A percentile compares a stretch with the other conserved stretches of the same genome.
Conservation (phyloP, 2,113 vertebrate genomes). For the Gadus macrocephalus region DNA sequence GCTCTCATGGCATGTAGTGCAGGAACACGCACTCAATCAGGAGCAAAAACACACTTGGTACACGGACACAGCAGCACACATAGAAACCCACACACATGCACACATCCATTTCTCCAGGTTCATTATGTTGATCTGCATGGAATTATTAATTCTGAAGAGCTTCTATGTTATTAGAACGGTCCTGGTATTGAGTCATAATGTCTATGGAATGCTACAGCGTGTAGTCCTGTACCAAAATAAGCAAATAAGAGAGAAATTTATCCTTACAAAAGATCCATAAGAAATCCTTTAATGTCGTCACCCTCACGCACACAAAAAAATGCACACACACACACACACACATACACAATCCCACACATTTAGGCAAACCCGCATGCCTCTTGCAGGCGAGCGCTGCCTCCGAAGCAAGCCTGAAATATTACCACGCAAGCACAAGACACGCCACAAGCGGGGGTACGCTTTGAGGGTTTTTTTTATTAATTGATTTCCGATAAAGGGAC, state of each 20-base stretch:
- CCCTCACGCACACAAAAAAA: too few species aligned
- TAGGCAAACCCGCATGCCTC: not conserved
- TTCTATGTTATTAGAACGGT: too few species aligned
- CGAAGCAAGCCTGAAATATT: constrained; percentile 25
- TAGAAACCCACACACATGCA: constrained; percentile 4
- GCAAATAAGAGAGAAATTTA: too few species aligned
- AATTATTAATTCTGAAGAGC: too few species aligned
- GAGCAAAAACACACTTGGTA: too few species aligned
- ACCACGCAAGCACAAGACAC: constrained; percentile 46
- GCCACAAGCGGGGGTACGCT: constrained; percentile 82
- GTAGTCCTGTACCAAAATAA: too few species aligned
- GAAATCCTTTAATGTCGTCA: too few species aligned
- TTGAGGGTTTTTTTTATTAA: constrained; percentile 95
- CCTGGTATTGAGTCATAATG: too few species aligned
- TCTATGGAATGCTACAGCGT: too few species aligned
- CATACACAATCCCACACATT: constrained; percentile 3
- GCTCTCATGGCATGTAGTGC: not conserved
- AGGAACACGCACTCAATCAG: not conserved
- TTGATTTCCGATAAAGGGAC: constrained; percentile 99
- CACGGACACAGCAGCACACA: not conserved
- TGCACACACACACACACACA: too few species aligned
- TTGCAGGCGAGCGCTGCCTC: not conserved
- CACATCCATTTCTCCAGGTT: not conserved
- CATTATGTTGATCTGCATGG: too few species aligned
- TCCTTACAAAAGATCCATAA: too few species aligned